Conservation (phyloP, 2,888 invertebrate genomes). For the Psococerastis gibbosa region DNA sequence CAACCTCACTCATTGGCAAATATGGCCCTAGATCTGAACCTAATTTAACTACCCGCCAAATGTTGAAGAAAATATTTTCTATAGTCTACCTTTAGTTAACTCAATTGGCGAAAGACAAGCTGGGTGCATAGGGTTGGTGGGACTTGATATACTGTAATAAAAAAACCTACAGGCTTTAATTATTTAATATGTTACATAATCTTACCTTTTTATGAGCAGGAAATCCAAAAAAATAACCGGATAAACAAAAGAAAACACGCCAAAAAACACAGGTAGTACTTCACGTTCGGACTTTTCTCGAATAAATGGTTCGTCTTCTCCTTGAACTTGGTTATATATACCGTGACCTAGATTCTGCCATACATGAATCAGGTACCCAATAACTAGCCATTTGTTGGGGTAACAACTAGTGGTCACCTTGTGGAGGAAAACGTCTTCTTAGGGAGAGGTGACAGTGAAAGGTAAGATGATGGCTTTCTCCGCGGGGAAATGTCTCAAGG, state of each 20-base stretch:
- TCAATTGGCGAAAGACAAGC: too few relatives aligned
- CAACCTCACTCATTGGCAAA: too few relatives aligned
- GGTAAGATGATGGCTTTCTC: too few relatives aligned
- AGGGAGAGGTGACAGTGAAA: background rate
- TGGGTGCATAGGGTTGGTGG: too few relatives aligned
- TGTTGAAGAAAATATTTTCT: too few relatives aligned
- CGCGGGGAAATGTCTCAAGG: too few relatives aligned
- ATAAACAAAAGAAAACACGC: too few relatives aligned
- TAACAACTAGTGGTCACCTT: background rate
- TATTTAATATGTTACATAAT: background rate
- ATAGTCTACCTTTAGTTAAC: too few relatives aligned
- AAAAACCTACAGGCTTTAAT: background rate
- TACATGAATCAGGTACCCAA: conserved; percentile 3
- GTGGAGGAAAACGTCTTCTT: background rate
- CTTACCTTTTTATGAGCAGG: background rate
- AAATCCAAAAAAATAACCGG: conserved; percentile 6
- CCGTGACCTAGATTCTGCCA: conserved; percentile 8
- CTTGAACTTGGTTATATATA: conserved; percentile 10
- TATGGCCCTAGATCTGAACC: too few relatives aligned
- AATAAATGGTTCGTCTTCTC: conserved; percentile 4
- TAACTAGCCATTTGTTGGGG: background rate
- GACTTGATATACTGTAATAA: too few relatives aligned
- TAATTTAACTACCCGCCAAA: too few relatives aligned
- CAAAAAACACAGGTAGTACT: background rate
- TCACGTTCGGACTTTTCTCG: background rate